Base-by-base conservation (phyloP, 2,113 vertebrate genomes). In the Balaenoptera acutorostrata region DNA sequence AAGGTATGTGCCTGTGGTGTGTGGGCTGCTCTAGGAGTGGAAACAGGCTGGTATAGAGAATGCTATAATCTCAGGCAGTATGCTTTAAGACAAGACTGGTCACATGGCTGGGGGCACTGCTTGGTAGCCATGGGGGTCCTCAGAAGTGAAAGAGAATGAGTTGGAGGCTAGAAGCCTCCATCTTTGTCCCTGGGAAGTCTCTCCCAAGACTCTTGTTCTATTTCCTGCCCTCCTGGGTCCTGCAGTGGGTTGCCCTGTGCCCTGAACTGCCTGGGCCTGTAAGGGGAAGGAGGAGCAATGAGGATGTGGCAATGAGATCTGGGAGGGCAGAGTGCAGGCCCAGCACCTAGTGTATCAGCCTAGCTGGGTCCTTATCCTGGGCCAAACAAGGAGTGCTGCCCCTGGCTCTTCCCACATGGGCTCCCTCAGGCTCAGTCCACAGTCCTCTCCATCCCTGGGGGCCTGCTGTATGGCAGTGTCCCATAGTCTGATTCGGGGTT, bases 41-140 rank as follows among this genome's bases (percentile, higher is more conserved):
- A 90, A 44, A 63, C 92, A 90, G 96, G 80, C 90, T 46, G 64
- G 55, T 44, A 75, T 3, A 75, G 77, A 95, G 69, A 46, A 87
- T 89, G 69, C 44, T 77, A 71, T 94, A 77, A 91, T 90, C 89
- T 96, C 68, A 92, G 80, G 83, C 69, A 96, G 44, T 93, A 39
- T 96, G 81, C 90, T 97, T 92, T 78, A 92, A 88, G 78, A 91
- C 71, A 77, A 95, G 95, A 88, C 63, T 66, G 95, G 95, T 87
- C 17, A 52, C 84, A 57, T 92, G 95, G 68, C 83, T 57, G 66
- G 86, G 95, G 72, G 83, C 31, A 77, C 84, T 88, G 77, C 68
- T 90, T 49, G 41, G 84, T 84, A 92, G 90, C 41, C 46, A 21
- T 90, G 90, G 83, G 80, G 87, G 36, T 93, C 92, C 87, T 97